Percentiles rank a stretch among this genome's conserved stretches.
phyloP scores from a whole-genome alignment of 2,113 vertebrate genomes.

The Pygathrix nemaeus region DNA sequence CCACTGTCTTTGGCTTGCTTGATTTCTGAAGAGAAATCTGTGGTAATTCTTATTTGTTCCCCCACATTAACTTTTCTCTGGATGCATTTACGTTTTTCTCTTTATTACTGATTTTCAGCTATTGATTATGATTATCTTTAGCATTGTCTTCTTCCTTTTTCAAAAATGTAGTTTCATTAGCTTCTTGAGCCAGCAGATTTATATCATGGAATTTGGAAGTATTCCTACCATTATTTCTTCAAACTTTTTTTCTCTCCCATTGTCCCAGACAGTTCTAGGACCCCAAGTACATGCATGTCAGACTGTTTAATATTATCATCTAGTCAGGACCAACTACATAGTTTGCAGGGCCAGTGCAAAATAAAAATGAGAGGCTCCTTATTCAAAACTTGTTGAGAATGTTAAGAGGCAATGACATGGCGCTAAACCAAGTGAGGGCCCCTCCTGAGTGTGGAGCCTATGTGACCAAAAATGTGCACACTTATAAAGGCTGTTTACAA shows the following conservation, averaged over 20 bases:
- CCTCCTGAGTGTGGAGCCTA: not conserved
- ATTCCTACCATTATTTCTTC: not conserved
- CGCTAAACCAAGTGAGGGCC: not conserved
- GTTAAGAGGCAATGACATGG: not conserved
- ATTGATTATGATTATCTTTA: not conserved
- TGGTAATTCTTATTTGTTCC: not conserved
- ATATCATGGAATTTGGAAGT: not conserved
- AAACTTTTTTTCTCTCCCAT: not conserved
- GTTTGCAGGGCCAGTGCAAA: not conserved
- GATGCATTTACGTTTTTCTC: not conserved
- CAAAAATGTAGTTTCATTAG: not conserved
- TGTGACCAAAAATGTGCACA: not conserved
- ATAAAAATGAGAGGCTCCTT: not conserved
- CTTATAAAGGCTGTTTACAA: not conserved
- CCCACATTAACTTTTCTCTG: not conserved
- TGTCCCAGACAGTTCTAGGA: not conserved
- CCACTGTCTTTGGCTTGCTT: not conserved
- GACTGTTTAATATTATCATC: not conserved
- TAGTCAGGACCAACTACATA: not conserved
- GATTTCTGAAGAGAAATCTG: not conserved
- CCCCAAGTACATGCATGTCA: not conserved
- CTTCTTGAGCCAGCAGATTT: not conserved
- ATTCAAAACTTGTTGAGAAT: not conserved
- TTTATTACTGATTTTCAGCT: not conserved
- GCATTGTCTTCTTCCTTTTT: not conserved